Base-by-base conservation (phyloP, 2,888 invertebrate genomes). In the Glyphotaelius pellucidus region DNA sequence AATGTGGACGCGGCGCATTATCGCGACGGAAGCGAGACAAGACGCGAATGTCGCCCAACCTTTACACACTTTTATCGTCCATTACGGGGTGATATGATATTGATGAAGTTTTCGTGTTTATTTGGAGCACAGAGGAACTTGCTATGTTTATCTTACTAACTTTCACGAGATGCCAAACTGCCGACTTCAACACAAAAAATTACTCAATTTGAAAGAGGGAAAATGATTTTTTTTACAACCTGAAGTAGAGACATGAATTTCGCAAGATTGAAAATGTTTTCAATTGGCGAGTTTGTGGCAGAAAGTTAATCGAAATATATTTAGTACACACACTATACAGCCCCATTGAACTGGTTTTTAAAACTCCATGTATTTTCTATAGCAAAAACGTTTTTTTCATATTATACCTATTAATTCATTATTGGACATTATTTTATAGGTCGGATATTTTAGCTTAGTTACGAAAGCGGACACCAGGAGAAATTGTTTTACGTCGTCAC, bases 1-100 rank as follows among this genome's bases (percentile, higher is more conserved):
- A 88, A 38, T 89, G 80, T 89, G 89, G 89, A 89, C 79, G 35
- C 89, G 89, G 89, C 89, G 79, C 89, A 89, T 89, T 89, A 89
- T 89, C 89, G 80, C 25, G 32, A 38, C 89, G 89, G 89, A 89
- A 89, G 89, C 80, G 89, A 80, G 79, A 79, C 79, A 80, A 89
- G 89, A 80, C 89, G 89, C 80, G 35, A 89, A 42, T 80, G 80
- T 89, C 79, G 79, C 80, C 38, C 80, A n/a, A 80, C 79, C 89
- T 89, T 87, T 87, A 83, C 15, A 87, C 52, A 87, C 47, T 87
- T 89, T 89, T 89, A 89, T 38, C 79, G 89, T 89, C 89, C 89
- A 79, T 89, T 32, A 80, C 38, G 79, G 89, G 25, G 32, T 88
- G 47, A 88, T 67, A 88, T 88, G 31, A 88, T 88, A 88, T 88